A percentile compares a stretch with the other conserved stretches of the same genome.
phyloP scores from a whole-genome alignment of 1,140 invertebrate species.

The Drosophila albomicans region DNA sequence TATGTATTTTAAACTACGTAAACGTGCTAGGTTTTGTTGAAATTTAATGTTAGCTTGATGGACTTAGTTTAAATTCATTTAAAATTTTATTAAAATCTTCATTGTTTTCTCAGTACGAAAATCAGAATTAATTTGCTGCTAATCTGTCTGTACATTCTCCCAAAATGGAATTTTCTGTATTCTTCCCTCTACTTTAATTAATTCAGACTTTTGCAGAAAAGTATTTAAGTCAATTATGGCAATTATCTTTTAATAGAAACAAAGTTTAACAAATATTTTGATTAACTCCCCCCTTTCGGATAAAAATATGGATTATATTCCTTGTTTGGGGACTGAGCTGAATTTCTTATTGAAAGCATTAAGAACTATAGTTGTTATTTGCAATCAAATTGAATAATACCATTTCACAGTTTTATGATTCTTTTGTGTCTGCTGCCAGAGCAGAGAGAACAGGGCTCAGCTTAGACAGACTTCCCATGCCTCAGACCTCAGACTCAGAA shows the following conservation, averaged over 20 bases:
- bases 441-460: neutral
- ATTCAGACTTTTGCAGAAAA: no score
- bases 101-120: no score
- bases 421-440: conserved; percentile 57
- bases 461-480: conserved; percentile 6
- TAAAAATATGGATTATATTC: no score
- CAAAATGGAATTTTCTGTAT: no score
- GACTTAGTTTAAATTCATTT: no score
- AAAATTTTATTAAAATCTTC: no score
- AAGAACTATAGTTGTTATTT: conserved; percentile 45
- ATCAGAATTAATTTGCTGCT: no score
- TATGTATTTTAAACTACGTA: no score
- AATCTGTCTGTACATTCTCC: no score
- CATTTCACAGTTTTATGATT: conserved; percentile 79
- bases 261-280: neutral
- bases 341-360: conserved; percentile 3
- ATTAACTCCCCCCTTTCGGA: neutral
- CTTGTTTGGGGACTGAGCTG: neutral
- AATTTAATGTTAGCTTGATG: no score
- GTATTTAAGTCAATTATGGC: neutral
- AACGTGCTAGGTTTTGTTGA: no score
- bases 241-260: neutral
- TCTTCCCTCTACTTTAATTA: no score
- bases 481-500: neutral
- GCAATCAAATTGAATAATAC: conserved; percentile 74